Evolutionary conservation across 1,140 invertebrate species (phyloP).

Genomic region (Calliphora vicina): DNA sequence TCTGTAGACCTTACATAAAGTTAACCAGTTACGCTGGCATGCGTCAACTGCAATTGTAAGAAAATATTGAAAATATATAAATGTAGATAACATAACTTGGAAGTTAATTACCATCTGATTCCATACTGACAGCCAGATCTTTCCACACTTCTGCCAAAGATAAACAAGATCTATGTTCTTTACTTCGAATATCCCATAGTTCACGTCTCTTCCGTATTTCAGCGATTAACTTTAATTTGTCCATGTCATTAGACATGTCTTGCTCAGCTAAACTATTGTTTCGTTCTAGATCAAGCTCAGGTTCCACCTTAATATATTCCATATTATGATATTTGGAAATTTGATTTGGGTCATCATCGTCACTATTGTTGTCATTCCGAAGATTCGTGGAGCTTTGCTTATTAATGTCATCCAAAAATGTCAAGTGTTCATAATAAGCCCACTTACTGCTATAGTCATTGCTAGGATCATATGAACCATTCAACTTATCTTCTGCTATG

Average conservation of each 20-base stretch:
- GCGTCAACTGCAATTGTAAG: background rate
- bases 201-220: slow-evolving; percentile 51
- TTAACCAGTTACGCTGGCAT: slow-evolving; percentile 39
- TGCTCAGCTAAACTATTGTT: slow-evolving; percentile 10
- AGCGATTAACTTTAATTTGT: slow-evolving; percentile 46
- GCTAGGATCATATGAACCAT: too few species aligned
- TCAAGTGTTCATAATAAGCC: too few species aligned
- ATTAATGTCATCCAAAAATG: too few species aligned
- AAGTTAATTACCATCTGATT: slow-evolving; percentile 45
- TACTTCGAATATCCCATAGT: slow-evolving; percentile 49
- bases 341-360: too few species aligned
- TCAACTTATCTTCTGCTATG: too few species aligned
- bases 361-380: too few species aligned
- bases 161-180: slow-evolving; percentile 50
- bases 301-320: too few species aligned
- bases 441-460: too few species aligned
- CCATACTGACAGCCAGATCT: slow-evolving; percentile 45
- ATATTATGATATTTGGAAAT: too few species aligned
- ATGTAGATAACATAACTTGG: background rate
- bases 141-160: slow-evolving; percentile 49
- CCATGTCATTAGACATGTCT: slow-evolving; percentile 50
- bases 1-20: slow-evolving; percentile 39
- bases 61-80: background rate
- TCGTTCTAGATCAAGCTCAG: too few species aligned
- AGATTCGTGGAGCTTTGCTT: too few species aligned